Base-by-base conservation (phyloP, 2,113 vertebrate species). In the Candoia aspera region DNA sequence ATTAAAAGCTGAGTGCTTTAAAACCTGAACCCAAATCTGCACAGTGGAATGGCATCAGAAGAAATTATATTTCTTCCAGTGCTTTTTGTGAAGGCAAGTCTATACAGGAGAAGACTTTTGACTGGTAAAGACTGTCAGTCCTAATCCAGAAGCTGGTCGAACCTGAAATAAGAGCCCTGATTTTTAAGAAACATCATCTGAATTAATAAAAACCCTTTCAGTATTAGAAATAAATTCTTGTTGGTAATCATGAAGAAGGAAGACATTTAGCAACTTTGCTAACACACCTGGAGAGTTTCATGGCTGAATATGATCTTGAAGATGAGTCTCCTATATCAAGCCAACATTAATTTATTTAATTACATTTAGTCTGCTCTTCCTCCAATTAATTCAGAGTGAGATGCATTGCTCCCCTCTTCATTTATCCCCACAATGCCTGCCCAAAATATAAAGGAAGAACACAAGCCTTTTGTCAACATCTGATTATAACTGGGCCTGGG, bases 81-180 rank as follows among this genome's bases (percentile, higher is more conserved):
- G 29, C 12, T 73, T 73, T 73, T 73, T 73, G 3, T n/a, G 46
- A 94, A 94, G 93, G 60, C 24, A 8, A 79, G 15, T 58, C 57
- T 58, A 19, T 58, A 17, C 57, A 58, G 86, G 29, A 86, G 84
- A 54, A 86, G 12, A 73, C 12, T 33, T 15, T 73, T 73, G n/a
- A 73, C n/a, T 73, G 64, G 29, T 33, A 33, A 73, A 33, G n/a
- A 73, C 15, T 29, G 12, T 13, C 5, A 73, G 10, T 6, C 12
- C 4, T 15, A 17, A 15, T 83, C 73, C 33, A 37, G 42, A 87
- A 21, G 6, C 54, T 33, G n/a, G 54, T 54, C 29, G 10, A 37
- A 87, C 57, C 6, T 57, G 15, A 87, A n/a, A 13, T 86, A 55
- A 55, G 33, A 6, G 13, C 10, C 85, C 26, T 29, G 57, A 33